Evolutionary conservation across 2,888 invertebrate genomes (phyloP).

Genomic region (Lithosia quadra): DNA sequence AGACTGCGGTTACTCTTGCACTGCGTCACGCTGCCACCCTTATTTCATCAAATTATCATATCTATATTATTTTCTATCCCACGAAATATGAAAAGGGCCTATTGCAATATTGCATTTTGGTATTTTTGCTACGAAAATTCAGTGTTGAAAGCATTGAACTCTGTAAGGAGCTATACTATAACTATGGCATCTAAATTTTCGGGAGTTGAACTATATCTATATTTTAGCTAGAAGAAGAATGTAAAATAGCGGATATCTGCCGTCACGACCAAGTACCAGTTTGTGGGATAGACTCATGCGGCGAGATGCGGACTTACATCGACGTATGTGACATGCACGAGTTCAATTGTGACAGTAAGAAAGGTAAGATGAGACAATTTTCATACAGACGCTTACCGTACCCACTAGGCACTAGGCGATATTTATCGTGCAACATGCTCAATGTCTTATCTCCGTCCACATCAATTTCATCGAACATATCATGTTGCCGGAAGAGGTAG

Average conservation of each 20-base stretch:
- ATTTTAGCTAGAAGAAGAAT: conserved; percentile 76
- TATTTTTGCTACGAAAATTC: too few relatives aligned
- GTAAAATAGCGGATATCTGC: conserved; percentile 80
- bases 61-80: too few relatives aligned
- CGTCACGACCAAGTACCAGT: conserved; percentile 78
- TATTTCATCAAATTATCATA: too few relatives aligned
- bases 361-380: conserved; percentile 59
- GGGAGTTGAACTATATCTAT: background rate
- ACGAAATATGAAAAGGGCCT: too few relatives aligned
- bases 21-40: too few relatives aligned
- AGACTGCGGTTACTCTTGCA: too few relatives aligned
- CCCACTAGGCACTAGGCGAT: background rate
- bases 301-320: conserved; percentile 80
- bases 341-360: conserved; percentile 78
- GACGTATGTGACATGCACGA: conserved; percentile 82
- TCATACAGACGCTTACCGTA: background rate
- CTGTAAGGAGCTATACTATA: too few relatives aligned
- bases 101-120: too few relatives aligned
- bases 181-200: too few relatives aligned
- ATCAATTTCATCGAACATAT: background rate
- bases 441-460: background rate
- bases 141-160: too few relatives aligned
- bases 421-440: background rate
- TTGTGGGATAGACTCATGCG: conserved; percentile 81
- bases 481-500: background rate